Base-by-base conservation (phyloP, 2,113 vertebrate species). In the Mesitornis unicolor region DNA sequence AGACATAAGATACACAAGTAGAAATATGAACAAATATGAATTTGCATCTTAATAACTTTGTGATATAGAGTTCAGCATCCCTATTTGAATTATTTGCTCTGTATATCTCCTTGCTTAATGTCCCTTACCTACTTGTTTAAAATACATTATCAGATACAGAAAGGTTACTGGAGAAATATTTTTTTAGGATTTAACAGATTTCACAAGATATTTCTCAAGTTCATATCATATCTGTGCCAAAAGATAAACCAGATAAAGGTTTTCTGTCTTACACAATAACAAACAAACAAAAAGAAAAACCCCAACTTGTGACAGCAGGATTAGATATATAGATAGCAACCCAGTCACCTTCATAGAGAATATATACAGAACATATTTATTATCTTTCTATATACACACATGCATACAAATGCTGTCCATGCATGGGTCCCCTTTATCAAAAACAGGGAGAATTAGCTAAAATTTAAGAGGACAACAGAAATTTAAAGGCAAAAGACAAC, bases 21-120 rank as follows among this genome's bases (percentile, higher is more conserved):
- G 45, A 48, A 96, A 91, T 48, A 67, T 11, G 60, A 96, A 89
- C 70, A 97, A 94, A 95, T 77, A 94, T 6, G 47, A 88, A 97
- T 96, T 93, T 96, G 82, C 90, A 95, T 95, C 84, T 90, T 90
- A 96, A 94, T 96, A 93, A 74, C 68, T 86, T 96, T 77, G 35
- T 63, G 61, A 82, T 74, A 74, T 20, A 69, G 40, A 91, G 50
- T 57, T 85, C 69, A 88, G 80, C 36, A 36, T 51, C 91, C 57
- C 60, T 54, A 43, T 80, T 81, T 86, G 11, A 35, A 65, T 70
- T 96, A 83, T 61, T 87, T 93, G 10, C 71, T 78, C 36, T 76
- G 29, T 43, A 3, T 18, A 80, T 67, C 20, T 94, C 36, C 60
- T 91, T 85, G 45, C 20, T 89, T 85, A 56, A 77, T 63, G 38